Evolutionary conservation across 64 coral and sea anemone species (phyloP).

Genomic region (Montipora efflorescens): DNA sequence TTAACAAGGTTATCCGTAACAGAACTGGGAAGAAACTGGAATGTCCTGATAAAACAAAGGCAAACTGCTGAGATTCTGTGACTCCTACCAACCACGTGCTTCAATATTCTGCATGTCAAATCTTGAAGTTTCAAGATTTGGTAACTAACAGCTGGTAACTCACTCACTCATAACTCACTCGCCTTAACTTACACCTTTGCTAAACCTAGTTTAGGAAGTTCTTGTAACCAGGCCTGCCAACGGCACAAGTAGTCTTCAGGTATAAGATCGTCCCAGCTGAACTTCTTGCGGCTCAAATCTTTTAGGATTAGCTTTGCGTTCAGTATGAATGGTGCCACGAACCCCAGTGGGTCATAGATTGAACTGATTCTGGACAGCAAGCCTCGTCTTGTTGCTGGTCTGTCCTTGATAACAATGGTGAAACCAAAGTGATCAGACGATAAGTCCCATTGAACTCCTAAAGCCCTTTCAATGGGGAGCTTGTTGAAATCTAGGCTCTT

Average conservation of each 20-base stretch:
- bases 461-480: constrained; percentile 16
- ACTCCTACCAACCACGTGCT: too few relatives aligned
- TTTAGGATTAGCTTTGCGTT: constrained; percentile 29
- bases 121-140: neutral
- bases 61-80: too few relatives aligned
- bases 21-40: too few relatives aligned
- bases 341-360: constrained; percentile 39
- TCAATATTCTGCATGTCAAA: neutral
- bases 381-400: constrained; percentile 30
- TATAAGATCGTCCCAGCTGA: neutral
- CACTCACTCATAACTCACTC: too few relatives aligned
- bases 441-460: constrained; percentile 39
- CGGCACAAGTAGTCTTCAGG: neutral
- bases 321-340: constrained; percentile 24
- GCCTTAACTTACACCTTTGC: too few relatives aligned
- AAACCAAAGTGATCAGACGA: constrained; percentile 47
- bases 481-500: constrained; percentile 14
- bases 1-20: too few relatives aligned
- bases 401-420: constrained; percentile 39
- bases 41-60: too few relatives aligned
- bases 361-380: constrained; percentile 22
- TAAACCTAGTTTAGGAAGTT: constrained; percentile 7
- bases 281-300: constrained; percentile 32
- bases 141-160: too few relatives aligned
- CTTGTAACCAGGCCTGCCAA: constrained; percentile 1